Base-by-base conservation (phyloP, 2,797 vertebrate genomes). In the Catamblyrhynchus diadema region DNA sequence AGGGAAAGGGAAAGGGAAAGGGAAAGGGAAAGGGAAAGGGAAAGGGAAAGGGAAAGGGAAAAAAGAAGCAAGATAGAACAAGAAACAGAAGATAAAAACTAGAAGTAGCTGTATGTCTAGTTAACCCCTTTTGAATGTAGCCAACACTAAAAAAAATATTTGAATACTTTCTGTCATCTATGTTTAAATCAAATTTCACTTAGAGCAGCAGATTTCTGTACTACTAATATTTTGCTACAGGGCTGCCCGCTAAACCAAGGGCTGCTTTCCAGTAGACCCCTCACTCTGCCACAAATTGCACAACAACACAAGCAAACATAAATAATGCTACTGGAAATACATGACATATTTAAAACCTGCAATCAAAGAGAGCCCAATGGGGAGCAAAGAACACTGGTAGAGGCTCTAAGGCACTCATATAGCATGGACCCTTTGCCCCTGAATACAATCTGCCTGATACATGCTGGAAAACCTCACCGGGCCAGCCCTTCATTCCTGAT, bases 211-310 rank as follows among this genome's bases (percentile, higher is more conserved):
- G 91, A 96, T 95, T 97, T 97, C 90, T 93, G 72, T 94, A 92
- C 94, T 95, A 91, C 95, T 98, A 95, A 97, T 97, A 97, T 90
- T 97, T 97, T 96, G 60, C 95, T 96, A 45, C 89, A 88, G 64
- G 61, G 67, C 51, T 80, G 75, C 79, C 90, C 83, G 57, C 96
- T 93, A 97, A 97, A 93, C 81, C 96, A 70, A 60, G 54, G 73
- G 67, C 96, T 94, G 74, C 75, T 86, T 64, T 86, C 97, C 97
- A 96, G 18, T 3, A 66, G 96, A 74, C 87, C 94, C 92, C 87
- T 96, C 72, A 50, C 59, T 64, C 88, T 86, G 93, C 97, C 97
- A 90, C 96, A 96, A 93, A 95, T 97, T 98, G 96, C 97, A 96
- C 96, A 98, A 97, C 21, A 66, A 92, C 60, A 90, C 53, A 89